Evolutionary conservation across 2,888 invertebrate genomes (phyloP), one percentile per base, ranked within the genome.

Genomic region (Sisyra terminalis): DNA sequence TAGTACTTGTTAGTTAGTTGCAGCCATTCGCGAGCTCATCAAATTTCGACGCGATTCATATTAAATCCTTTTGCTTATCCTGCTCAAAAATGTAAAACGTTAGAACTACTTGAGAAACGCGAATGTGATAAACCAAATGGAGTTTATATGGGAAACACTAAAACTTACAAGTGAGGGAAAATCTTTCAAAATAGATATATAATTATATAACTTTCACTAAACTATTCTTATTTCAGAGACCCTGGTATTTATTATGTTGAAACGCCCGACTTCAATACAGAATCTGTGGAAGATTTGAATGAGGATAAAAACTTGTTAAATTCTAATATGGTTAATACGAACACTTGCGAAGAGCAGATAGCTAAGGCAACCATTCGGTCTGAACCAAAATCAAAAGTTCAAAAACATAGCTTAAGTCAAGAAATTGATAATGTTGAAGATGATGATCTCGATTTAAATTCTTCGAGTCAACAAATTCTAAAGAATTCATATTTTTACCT

Each of bases 21-120:
- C 30, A 29, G 40, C 6, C 40, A 40, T 29, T 29, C 40, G 13
- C 8, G 40, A 40, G 8, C 40, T 1, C 30, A 40, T 14, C 40
- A 40, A 16, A 11, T 30, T 4, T 30, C n/a, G 10, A 30, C 40
- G 3, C 29, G 29, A 14, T 30, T 9, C 13, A 11, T 40, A 14
- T 14, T 13, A 30, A 40, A 40, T 40, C 40, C 40, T 11, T 9
- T 10, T 8, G 29, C 40, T 15, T 40, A 29, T 29, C 40, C 15
- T 6, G 40, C 40, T 2, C 10, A 29, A 2, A 11, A 10, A 3
- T 40, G 40, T 40, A 13, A 1, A 14, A 9, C 2, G 14, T 10
- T 15, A 10, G 10, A 30, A 9, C 3, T 2, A 14, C 8, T 16
- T 3, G 14, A 13, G 6, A 29, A 40, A 13, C 9, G 15, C 6